These are phyloP conservation scores for Mimachlamys varia DNA, from an alignment of 2,888 invertebrate species.

Conservation along the genomic window DNA sequence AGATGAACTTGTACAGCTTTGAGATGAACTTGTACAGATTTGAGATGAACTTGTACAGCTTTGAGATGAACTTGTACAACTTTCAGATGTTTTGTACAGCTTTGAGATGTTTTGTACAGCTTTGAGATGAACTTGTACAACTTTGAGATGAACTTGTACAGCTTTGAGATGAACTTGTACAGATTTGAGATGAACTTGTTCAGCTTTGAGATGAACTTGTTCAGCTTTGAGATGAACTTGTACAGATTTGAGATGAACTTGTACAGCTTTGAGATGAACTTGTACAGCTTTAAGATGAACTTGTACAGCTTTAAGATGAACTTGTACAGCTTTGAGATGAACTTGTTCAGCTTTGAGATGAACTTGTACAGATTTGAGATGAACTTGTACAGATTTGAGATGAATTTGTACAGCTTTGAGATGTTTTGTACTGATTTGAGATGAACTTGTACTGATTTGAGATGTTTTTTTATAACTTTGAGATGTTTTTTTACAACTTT, in stretches of 20 bases:
- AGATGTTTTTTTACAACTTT: too few relatives aligned
- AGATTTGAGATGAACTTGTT: not conserved
- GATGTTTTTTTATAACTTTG: slow-evolving; percentile 18
- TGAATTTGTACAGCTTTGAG: not conserved
- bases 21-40: not conserved
- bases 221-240: not conserved
- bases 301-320: not conserved
- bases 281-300: not conserved
- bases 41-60: not conserved
- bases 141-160: too few relatives aligned
- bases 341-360: not conserved
- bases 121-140: too few relatives aligned
- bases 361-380: not conserved
- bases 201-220: not conserved
- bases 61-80: too few relatives aligned
- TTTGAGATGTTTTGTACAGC: not conserved
- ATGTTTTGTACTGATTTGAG: not conserved
- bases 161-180: not conserved
- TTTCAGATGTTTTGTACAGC: not conserved
- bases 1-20: not conserved
- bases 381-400: not conserved
- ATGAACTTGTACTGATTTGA: too few relatives aligned
- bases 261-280: not conserved
- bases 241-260: not conserved
- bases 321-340: not conserved